phyloP scores from a whole-genome alignment of 1,140 invertebrate species.

The Thalassaphorura encarpata region DNA sequence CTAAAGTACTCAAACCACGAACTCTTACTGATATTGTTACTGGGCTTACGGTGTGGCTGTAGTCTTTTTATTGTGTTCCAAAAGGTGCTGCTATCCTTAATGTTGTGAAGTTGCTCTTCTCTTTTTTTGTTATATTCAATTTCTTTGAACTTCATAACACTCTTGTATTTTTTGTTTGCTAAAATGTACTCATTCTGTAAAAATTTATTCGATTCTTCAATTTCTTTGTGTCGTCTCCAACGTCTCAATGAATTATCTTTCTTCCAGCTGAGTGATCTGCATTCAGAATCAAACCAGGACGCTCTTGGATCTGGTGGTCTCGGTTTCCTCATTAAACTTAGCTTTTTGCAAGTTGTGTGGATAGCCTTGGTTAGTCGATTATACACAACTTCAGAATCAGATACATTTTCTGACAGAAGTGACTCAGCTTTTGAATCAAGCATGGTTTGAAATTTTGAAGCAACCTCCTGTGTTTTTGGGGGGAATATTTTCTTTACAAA shows the following conservation, averaged over 20 bases:
- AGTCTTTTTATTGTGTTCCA: neutral
- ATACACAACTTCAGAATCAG: neutral
- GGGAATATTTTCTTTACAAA: neutral
- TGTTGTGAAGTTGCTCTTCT: neutral
- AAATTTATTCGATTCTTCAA: neutral
- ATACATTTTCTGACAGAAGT: neutral
- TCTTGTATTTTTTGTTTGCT: neutral
- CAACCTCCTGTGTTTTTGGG: neutral
- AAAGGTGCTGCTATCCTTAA: no score
- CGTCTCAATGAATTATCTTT: neutral
- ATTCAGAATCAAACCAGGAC: neutral
- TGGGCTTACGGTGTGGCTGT: neutral
- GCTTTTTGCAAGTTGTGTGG: neutral
- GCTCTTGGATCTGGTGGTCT: neutral
- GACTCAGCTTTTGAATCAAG: neutral
- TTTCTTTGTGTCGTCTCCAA: neutral
- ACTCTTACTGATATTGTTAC: neutral
- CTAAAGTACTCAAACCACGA: neutral
- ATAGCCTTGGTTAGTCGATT: neutral
- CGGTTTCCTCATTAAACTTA: neutral
- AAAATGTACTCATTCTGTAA: neutral
- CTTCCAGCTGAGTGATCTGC: neutral
- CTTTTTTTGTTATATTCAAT: neutral
- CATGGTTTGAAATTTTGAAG: neutral
- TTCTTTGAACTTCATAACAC: neutral